Evolutionary conservation across 1,140 invertebrate genomes (phyloP), one percentile per base, ranked within the genome.

Genomic region (Meloidogyne chitwoodi): DNA sequence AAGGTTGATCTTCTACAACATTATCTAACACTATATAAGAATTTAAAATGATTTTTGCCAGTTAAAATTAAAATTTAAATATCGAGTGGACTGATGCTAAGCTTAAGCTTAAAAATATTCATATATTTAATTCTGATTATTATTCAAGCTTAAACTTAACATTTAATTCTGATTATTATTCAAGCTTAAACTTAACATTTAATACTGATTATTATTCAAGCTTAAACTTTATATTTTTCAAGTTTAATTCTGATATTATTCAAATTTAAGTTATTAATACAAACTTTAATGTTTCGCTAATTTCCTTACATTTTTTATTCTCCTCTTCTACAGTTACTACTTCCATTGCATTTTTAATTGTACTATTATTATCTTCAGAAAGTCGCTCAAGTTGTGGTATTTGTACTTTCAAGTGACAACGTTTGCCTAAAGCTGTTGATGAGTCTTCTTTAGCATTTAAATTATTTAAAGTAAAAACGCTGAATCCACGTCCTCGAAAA

Each of bases 401-500:
- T 74, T 67, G 63, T 10, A 19, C 5, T 62, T 48, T 48, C 10
- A 48, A 48, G 12, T 12, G 31, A 29, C 22, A 22, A n/a, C 8
- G 62, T 24, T 56, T 16, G 16, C 12, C 19, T 27, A 6, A 44
- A 16, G 4, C 6, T 22, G 29, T 56, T 41, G n/a, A n/a, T 5
- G n/a, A 22, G 1, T 73, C 64, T 14, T 73, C 70, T 63, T 62
- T 64, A 61, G 22, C 6, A 63, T 22, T 48, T 31, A 48, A 22
- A n/a, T 34, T 44, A 62, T 63, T 73, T 41, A 22, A 56, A 34
- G 29, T 41, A 63, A 73, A 73, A n/a, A 64, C 65, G 22, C 29
- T n/a, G 27, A 73, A 73, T 41, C 70, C 70, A 34, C 56, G 38
- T 22, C 56, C 38, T 6, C 70, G 56, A 34, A 73, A 73, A 24